phyloP scores from a whole-genome alignment of 2,888 invertebrate genomes.

The Malthinus seriepunctatus region DNA sequence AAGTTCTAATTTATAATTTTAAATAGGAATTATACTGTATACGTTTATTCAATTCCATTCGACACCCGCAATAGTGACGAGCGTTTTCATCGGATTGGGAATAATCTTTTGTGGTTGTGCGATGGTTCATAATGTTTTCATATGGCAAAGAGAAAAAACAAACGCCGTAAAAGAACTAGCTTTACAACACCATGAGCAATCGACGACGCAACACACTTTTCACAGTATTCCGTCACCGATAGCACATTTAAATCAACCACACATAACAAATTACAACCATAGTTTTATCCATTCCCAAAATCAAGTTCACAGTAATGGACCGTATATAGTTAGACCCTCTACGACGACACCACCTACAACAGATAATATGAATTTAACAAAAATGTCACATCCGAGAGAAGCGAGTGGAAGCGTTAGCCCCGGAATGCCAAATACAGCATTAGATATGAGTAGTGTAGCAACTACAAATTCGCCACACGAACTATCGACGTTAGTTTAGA shows the following conservation, averaged over 20 bases:
- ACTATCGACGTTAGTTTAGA: constrained; percentile 68
- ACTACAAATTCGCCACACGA: constrained; percentile 68
- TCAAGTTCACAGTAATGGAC: constrained; percentile 53
- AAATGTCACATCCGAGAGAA: constrained; percentile 53
- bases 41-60: constrained; percentile 92
- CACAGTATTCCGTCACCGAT: constrained; percentile 45
- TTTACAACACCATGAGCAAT: constrained; percentile 46
- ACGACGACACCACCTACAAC: constrained; percentile 61
- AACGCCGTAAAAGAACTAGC: constrained; percentile 72
- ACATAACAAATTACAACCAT: constrained; percentile 49
- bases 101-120: constrained; percentile 91
- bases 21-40: constrained; percentile 83
- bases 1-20: not conserved
- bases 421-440: constrained; percentile 60
- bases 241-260: constrained; percentile 46
- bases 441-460: constrained; percentile 66
- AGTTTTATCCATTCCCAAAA: constrained; percentile 48
- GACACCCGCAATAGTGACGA: constrained; percentile 88
- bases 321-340: constrained; percentile 65
- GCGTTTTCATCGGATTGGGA: constrained; percentile 87
- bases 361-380: constrained; percentile 46
- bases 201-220: constrained; percentile 40
- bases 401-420: constrained; percentile 68
- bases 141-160: constrained; percentile 91
- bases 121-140: constrained; percentile 92